Percentiles rank a stretch among this genome's conserved stretches.
phyloP scores from a whole-genome alignment of 2,113 vertebrate species.

The Corapipo altera region DNA sequence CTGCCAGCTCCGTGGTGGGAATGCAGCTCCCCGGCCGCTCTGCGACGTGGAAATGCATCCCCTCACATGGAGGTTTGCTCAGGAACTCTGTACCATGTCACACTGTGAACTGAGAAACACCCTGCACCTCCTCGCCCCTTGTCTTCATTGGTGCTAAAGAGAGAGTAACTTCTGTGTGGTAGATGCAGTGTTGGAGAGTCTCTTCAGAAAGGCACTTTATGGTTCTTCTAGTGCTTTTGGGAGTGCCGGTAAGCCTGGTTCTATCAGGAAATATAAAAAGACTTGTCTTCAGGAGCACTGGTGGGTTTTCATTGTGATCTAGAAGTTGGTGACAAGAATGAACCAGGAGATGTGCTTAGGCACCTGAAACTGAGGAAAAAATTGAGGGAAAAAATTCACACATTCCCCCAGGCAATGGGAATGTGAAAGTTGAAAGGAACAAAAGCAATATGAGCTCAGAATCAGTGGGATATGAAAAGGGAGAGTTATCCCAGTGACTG shows the following conservation, averaged over 20 bases:
- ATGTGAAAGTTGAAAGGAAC: background rate
- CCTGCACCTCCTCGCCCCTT: background rate
- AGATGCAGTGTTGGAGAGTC: background rate
- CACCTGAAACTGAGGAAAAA: background rate
- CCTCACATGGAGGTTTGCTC: background rate
- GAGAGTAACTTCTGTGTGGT: background rate
- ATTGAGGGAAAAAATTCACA: background rate
- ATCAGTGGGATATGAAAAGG: background rate
- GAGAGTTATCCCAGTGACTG: background rate
- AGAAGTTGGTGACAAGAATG: background rate
- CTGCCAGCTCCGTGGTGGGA: background rate
- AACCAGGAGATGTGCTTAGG: background rate
- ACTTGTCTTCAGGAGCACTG: background rate
- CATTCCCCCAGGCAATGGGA: background rate
- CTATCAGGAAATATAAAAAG: background rate
- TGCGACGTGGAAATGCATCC: fast-evolving
- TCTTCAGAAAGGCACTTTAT: background rate
- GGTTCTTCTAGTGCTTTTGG: background rate
- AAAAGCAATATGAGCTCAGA: background rate
- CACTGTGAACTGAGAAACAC: no score
- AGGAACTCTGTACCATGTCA: background rate
- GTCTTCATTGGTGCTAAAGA: background rate
- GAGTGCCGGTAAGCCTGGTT: background rate
- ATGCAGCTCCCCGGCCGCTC: background rate
- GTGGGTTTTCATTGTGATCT: background rate